Evolutionary conservation across 2,888 invertebrate genomes (phyloP).

Genomic region (Dryococelus australis): DNA sequence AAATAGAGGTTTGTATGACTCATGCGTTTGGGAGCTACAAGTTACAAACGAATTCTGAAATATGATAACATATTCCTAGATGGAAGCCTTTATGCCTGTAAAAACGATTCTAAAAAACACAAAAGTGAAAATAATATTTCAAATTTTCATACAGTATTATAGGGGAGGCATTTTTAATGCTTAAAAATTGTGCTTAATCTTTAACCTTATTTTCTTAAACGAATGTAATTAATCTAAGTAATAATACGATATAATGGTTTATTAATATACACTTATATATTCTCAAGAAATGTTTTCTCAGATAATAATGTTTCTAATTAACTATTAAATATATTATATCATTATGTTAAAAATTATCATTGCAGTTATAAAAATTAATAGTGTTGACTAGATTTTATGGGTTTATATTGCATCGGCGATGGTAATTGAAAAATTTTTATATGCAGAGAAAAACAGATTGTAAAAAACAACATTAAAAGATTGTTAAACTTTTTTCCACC

Average conservation of each 20-base stretch:
- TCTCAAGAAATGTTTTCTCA: background rate
- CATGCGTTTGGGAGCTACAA: background rate
- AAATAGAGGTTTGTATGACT: background rate
- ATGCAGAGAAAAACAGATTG: conserved; percentile 29
- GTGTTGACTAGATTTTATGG: conserved; percentile 18
- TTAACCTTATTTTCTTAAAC: conserved; percentile 34
- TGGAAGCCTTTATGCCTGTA: conserved; percentile 25
- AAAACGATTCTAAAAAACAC: conserved; percentile 22
- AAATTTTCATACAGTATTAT: conserved; percentile 22
- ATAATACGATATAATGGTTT: conserved; percentile 23
- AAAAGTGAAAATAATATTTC: conserved; percentile 25
- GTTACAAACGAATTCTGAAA: background rate
- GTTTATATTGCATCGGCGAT: conserved; percentile 2
- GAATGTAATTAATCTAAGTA: conserved; percentile 6
- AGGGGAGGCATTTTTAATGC: conserved; percentile 33
- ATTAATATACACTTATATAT: conserved; percentile 23
- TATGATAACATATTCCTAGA: conserved; percentile 8
- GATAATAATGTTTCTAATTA: conserved; percentile 27
- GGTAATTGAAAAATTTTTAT: conserved; percentile 22
- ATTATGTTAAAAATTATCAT: conserved; percentile 27
- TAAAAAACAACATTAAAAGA: conserved; percentile 18
- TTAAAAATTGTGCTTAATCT: conserved; percentile 40
- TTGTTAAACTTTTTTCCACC: conserved; percentile 17
- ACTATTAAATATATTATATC: conserved; percentile 26
- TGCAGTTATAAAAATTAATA: conserved; percentile 11